A percentile compares a stretch with the other conserved stretches of the same genome.
These are phyloP conservation scores for Leptinotarsa peninsularis DNA, from an alignment of 2,888 invertebrate genomes.

Conservation along the genomic window DNA sequence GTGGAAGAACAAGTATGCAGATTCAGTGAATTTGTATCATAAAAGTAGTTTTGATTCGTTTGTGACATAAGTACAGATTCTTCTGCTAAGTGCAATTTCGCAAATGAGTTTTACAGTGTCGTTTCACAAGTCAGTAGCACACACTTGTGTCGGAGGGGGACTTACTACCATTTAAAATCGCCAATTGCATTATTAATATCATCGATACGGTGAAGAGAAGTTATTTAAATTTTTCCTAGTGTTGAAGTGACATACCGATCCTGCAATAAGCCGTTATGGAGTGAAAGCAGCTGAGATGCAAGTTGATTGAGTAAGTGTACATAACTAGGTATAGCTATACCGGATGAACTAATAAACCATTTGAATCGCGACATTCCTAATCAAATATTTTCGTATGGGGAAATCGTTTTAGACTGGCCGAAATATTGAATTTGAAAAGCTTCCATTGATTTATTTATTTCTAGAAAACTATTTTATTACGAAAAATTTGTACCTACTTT, in stretches of 20 bases:
- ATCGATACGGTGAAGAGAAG: conserved; percentile 14
- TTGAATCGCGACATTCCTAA: not conserved
- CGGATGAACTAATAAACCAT: conserved; percentile 4
- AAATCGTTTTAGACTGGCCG: not conserved
- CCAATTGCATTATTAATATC: conserved; percentile 7
- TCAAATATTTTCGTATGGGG: not conserved
- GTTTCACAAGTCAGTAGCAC: not conserved
- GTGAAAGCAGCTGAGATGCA: conserved; percentile 2
- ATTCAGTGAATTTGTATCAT: conserved; percentile 1
- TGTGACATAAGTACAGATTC: not conserved
- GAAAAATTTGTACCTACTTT: too few relatives aligned
- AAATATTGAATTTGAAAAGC: too few relatives aligned
- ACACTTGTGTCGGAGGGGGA: not conserved
- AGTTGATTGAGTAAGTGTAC: conserved; percentile 4
- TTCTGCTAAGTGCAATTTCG: not conserved
- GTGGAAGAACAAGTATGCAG: conserved; percentile 10
- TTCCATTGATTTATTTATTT: too few relatives aligned
- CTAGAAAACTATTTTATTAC: too few relatives aligned
- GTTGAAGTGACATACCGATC: conserved; percentile 11
- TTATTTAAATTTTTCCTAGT: conserved; percentile 8
- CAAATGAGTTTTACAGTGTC: not conserved
- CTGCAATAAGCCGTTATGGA: conserved; percentile 6
- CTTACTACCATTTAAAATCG: conserved; percentile 4
- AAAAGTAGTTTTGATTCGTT: conserved; percentile 4
- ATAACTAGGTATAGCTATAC: not conserved